Conservation (phyloP, 2,113 vertebrate species). For the Dipodomys stephensi region DNA sequence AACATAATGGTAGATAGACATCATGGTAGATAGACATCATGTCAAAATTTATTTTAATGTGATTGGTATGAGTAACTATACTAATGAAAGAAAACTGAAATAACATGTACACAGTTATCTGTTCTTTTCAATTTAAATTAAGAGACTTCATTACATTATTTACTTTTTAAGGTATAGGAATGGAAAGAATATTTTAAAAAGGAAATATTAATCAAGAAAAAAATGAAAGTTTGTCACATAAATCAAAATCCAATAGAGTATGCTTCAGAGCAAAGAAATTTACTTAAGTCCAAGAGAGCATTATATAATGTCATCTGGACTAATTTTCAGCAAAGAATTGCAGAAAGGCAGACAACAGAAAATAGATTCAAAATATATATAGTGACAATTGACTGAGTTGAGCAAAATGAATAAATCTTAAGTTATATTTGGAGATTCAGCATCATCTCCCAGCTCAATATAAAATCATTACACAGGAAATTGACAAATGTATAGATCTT, state of each 20-base stretch:
- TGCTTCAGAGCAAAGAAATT: neutral
- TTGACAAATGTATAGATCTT: neutral
- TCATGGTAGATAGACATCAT: no score
- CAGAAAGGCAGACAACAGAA: neutral
- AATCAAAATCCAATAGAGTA: neutral
- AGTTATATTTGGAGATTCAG: neutral
- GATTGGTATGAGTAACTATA: neutral
- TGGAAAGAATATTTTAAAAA: neutral
- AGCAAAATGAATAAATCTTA: neutral
- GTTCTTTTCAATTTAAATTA: neutral
- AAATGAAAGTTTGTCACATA: neutral
- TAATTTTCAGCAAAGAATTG: neutral
- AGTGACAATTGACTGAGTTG: neutral
- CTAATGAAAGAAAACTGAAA: neutral
- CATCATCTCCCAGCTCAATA: neutral
- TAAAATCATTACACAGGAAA: neutral
- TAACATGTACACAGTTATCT: neutral
- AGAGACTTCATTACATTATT: neutral
- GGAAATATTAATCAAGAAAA: neutral
- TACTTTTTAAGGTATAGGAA: neutral
- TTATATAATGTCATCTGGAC: neutral
- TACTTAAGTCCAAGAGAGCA: neutral
- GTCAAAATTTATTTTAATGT: neutral
- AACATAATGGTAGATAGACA: neutral
- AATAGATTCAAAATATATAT: neutral